Conservation (phyloP, 2,888 invertebrate genomes). For the Cataglyphis albicans region DNA sequence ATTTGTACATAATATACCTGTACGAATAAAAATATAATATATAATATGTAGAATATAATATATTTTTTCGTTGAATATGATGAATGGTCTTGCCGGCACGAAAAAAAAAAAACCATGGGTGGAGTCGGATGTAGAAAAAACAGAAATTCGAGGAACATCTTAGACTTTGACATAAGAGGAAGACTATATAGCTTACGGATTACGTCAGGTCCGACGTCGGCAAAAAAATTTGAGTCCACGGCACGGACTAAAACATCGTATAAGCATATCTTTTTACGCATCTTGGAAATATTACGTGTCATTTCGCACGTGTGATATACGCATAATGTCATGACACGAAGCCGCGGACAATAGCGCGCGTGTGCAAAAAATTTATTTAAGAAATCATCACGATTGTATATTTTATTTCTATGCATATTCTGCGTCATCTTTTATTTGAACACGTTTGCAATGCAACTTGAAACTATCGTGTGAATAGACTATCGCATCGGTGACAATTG, state of each 20-base stretch:
- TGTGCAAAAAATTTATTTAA: not conserved
- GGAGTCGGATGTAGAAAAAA: slow-evolving; percentile 9
- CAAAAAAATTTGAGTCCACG: slow-evolving; percentile 60
- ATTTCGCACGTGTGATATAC: not conserved
- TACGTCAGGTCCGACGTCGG: slow-evolving; percentile 39
- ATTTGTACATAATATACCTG: not conserved
- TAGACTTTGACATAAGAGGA: slow-evolving; percentile 31
- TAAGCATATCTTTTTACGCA: slow-evolving; percentile 33
- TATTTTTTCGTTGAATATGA: not conserved
- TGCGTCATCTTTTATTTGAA: not conserved
- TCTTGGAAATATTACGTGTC: slow-evolving; percentile 25
- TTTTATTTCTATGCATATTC: not conserved
- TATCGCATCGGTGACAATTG: not conserved
- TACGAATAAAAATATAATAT: not conserved
- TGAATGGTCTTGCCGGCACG: not conserved
- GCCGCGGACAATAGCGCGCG: not conserved
- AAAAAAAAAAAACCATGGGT: not conserved
- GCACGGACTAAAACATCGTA: slow-evolving; percentile 50
- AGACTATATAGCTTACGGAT: slow-evolving; percentile 52
- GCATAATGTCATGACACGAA: not conserved
- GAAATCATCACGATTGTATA: not conserved
- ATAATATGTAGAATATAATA: not conserved
- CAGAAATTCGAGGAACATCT: slow-evolving; percentile 18
- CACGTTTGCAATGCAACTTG: slow-evolving; percentile 4
- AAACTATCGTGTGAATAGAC: not conserved